Base-by-base conservation (phyloP, 2,797 vertebrate genomes). In the Hirundo rustica region DNA sequence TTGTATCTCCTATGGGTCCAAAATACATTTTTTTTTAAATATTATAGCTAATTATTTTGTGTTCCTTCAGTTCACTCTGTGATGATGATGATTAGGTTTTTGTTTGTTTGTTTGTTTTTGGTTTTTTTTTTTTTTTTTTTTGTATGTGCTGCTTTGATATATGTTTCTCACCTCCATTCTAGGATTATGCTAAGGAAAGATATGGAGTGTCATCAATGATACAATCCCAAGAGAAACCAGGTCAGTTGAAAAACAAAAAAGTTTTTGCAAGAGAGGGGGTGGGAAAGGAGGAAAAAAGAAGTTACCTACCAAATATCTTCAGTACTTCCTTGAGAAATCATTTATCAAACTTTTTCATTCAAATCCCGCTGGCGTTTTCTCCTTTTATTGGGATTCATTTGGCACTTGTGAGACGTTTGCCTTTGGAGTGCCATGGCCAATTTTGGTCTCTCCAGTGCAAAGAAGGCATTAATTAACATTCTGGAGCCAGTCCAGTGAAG, bases 161-260 rank as follows among this genome's bases (percentile, higher is more conserved):
- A 5, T 93, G 51, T 95, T 87, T 93, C 72, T 94, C 44, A 47
- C 53, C 48, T 84, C 81, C 61, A 5, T 92, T 97, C 85, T 97
- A 99, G 99, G 99, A 99, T 97, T 99, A 99, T 98, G 99, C 99
- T 93, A 99, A 99, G 97, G 99, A 99, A 96, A 98, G 98, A 93
- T 99, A 99, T 68, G 99, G 99, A 72, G 94, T 99, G 87, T 95
- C 98, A 50, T 97, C 98, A 60, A 98, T 99, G 99, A 98, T 99
- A 96, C 99, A 99, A 87, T 99, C 99, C 54, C 99, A 99, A 97
- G 98, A 99, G 88, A 99, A 99, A 98, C 98, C 99, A 97, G 99
- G 99, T 99, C 94, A 98, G 99, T 98, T 92, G 71, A 89, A 95
- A 96, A 91, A 26, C 0, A 5, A 45, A 25, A 42, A 57, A 32